These are phyloP conservation scores for Notamacropus eugenii DNA, from an alignment of 2,797 vertebrate species.

Conservation along the genomic window DNA sequence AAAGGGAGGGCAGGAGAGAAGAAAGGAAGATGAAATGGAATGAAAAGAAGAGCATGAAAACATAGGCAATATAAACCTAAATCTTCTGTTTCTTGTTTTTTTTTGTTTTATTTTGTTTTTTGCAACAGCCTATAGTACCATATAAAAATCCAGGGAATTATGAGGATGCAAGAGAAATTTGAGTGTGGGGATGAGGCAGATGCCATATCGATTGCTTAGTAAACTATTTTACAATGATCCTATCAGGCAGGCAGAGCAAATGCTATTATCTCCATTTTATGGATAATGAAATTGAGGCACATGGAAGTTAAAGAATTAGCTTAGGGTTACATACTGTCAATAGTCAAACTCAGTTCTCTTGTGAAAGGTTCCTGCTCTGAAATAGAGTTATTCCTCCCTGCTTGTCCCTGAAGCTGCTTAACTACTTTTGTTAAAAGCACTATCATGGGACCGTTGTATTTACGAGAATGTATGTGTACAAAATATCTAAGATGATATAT, in stretches of 20 bases:
- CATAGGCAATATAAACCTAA: slow-evolving; percentile 47
- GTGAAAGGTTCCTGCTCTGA: not conserved
- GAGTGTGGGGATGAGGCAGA: slow-evolving; percentile 6
- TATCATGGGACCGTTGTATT: slow-evolving; percentile 26
- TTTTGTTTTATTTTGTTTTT: too few relatives aligned
- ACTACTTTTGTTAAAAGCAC: not conserved
- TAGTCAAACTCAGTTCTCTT: not conserved
- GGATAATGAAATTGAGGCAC: not conserved
- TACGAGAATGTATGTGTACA: slow-evolving; percentile 5
- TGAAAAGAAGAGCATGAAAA: slow-evolving; percentile 15
- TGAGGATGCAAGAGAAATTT: not conserved
- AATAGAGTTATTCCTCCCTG: not conserved
- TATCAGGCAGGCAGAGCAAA: not conserved
- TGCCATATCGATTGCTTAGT: not conserved
- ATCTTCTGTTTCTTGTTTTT: not conserved
- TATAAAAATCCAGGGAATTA: not conserved
- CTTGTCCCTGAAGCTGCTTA: not conserved
- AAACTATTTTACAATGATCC: not conserved
- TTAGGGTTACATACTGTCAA: not conserved
- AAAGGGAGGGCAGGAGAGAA: slow-evolving; percentile 50
- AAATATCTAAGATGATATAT: not conserved
- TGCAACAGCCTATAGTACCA: not conserved
- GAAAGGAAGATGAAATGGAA: not conserved
- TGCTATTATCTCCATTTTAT: not conserved
- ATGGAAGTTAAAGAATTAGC: not conserved